Conservation (phyloP, 2,113 vertebrate genomes). For the Amphiprion ocellaris region DNA sequence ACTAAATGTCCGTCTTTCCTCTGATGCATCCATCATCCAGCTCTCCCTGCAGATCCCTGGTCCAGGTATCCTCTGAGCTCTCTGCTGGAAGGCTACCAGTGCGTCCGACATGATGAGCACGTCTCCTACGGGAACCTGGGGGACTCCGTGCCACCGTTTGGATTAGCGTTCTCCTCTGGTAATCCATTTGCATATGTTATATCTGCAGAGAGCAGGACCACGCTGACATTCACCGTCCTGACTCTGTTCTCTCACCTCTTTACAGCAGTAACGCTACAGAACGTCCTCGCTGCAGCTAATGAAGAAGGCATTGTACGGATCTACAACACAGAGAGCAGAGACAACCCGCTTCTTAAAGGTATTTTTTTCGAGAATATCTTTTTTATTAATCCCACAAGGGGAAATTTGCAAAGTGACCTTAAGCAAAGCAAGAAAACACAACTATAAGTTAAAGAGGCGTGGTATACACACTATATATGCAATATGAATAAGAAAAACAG, state of each 20-base stretch:
- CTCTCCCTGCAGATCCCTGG: conserved; percentile 68
- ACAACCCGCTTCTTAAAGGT: conserved; percentile 90
- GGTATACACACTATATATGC: too few species aligned
- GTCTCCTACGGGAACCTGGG: conserved; percentile 89
- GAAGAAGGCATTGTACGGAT: conserved; percentile 95
- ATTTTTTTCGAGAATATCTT: neutral
- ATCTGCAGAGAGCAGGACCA: neutral
- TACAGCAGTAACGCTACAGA: conserved; percentile 83
- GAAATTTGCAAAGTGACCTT: too few species aligned
- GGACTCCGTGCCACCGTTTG: conserved; percentile 92
- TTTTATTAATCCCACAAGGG: too few species aligned
- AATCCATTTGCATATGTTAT: conserved; percentile 9
- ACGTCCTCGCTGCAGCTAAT: conserved; percentile 91
- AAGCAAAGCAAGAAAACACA: too few species aligned
- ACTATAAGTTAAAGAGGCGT: too few species aligned
- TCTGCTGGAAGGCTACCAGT: conserved; percentile 88
- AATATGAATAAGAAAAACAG: too few species aligned
- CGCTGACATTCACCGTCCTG: neutral
- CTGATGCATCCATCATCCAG: conserved; percentile 10
- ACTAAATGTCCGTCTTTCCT: too few species aligned
- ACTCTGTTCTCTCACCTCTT: neutral
- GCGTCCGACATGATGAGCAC: conserved; percentile 89
- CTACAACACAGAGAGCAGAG: conserved; percentile 89
- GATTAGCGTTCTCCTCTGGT: conserved; percentile 93
- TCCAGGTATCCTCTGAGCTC: conserved; percentile 86